Conservation (phyloP, 2,797 vertebrate genomes). For the Acipenser oxyrinchus region DNA sequence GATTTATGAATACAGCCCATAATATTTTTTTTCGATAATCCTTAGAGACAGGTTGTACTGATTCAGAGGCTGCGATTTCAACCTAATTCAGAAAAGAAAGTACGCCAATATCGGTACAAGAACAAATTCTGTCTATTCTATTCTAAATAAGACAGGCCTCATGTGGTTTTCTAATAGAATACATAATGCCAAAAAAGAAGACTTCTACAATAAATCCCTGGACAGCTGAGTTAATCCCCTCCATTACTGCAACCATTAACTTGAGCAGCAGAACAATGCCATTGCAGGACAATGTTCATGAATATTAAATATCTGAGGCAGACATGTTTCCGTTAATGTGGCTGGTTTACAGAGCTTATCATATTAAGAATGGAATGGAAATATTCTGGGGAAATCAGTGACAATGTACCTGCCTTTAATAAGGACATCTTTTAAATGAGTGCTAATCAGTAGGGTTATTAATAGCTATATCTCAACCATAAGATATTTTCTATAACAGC, state of each 20-base stretch:
- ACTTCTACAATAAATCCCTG: slow-evolving; percentile 8
- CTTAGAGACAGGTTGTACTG: too few species aligned
- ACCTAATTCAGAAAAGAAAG: too few species aligned
- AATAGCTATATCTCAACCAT: not conserved
- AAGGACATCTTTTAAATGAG: not conserved
- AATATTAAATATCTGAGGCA: slow-evolving; percentile 2
- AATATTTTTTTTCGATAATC: too few species aligned
- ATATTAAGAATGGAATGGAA: slow-evolving; percentile 1
- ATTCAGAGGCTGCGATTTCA: too few species aligned
- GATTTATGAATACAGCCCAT: too few species aligned
- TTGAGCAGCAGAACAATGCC: slow-evolving; percentile 10
- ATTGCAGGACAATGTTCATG: slow-evolving; percentile 6
- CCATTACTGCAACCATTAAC: slow-evolving; percentile 13
- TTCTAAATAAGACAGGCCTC: slow-evolving; percentile 8
- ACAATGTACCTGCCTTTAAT: not conserved
- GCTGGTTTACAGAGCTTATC: slow-evolving; percentile 1
- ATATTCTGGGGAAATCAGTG: not conserved
- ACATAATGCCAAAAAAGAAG: slow-evolving; percentile 1
- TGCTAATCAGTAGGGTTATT: not conserved
- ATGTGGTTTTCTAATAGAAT: slow-evolving; percentile 5
- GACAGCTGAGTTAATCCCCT: slow-evolving; percentile 6
- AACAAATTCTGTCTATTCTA: slow-evolving; percentile 2
- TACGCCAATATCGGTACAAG: too few species aligned
- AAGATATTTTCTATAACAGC: too few species aligned
- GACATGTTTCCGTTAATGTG: slow-evolving; percentile 1